Evolutionary conservation across 2,797 vertebrate genomes (phyloP), one percentile per base, ranked within the genome.

Genomic region (Chelon auratus): DNA sequence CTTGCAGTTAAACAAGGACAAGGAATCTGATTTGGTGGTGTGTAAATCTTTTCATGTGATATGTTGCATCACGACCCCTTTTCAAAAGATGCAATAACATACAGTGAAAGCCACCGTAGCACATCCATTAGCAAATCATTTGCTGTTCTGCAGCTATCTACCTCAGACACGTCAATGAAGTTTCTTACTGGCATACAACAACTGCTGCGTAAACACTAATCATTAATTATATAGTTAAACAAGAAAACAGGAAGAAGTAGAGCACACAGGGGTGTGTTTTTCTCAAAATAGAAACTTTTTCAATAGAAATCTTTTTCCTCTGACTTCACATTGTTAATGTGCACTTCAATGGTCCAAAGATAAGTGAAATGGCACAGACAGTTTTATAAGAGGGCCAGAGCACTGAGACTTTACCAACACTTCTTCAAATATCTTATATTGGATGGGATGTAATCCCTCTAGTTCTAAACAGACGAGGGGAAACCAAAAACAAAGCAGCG

Each of bases 401-500:
- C 58, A 67, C 36, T 8, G 18, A 51, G 63, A 57, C 64, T 80
- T 73, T 66, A 75, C 73, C 60, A 68, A 74, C 86, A 88, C 78
- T 81, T 87, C 77, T 81, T 84, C 78, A 87, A 78, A 87, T 76
- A 68, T 87, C 87, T 66, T 78, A 69, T 45, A 45, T 76, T 80
- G 68, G 82, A 88, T 42, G 57, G 40, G 64, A 57, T 22, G 18
- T 90, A 92, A 92, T 92, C 91, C 90, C 77, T 66, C 30, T 42
- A 79, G 30, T 78, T 91, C 72, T 87, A 91, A 94, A 93, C 91
- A 93, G 72, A 86, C 20, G 50, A 88, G 71, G 18, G 56, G 60
- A 78, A 91, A 91, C 81, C 62, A 77, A 92, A 91, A 91, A 87
- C 93, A 92, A 88, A 89, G 84, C 76, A 55, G 84, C 4, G 47